These are phyloP conservation scores for Tetheella fluctuosa DNA, from an alignment of 2,888 invertebrate species.

Conservation along the genomic window DNA sequence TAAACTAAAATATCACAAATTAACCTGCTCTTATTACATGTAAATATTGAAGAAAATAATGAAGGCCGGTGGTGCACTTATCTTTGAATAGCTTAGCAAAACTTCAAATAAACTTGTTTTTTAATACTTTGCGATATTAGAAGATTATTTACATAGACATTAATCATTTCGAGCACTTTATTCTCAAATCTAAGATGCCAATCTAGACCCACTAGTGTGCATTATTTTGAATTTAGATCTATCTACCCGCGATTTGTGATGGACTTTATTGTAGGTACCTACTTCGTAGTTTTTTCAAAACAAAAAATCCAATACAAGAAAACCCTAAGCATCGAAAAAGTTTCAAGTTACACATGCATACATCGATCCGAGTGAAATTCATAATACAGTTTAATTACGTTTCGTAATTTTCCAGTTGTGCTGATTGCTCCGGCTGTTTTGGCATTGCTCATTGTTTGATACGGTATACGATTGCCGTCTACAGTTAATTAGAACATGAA, in stretches of 20 bases:
- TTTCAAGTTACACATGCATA: not conserved
- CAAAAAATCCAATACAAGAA: no score
- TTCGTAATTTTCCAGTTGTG: constrained; percentile 30
- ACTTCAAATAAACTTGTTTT: not conserved
- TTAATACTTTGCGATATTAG: not conserved
- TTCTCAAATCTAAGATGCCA: no score
- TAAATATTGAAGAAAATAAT: not conserved
- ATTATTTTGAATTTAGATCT: no score
- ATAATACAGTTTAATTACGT: constrained; percentile 25
- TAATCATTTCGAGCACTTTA: no score
- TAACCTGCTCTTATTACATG: not conserved
- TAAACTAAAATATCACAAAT: constrained; percentile 2
- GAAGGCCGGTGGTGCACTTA: not conserved
- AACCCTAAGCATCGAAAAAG: no score
- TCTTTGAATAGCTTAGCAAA: not conserved
- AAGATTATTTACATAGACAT: not conserved
- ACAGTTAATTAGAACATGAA: constrained; percentile 2
- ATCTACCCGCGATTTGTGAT: no score
- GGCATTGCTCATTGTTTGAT: constrained; percentile 17
- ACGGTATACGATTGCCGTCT: constrained; percentile 1
- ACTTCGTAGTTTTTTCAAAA: no score
- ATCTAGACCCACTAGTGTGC: no score
- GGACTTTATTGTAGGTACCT: no score
- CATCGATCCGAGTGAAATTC: not conserved
- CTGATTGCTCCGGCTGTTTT: constrained; percentile 23